phyloP scores from a whole-genome alignment of 64 coral and sea anemone species.

The Anthopleura sola region DNA sequence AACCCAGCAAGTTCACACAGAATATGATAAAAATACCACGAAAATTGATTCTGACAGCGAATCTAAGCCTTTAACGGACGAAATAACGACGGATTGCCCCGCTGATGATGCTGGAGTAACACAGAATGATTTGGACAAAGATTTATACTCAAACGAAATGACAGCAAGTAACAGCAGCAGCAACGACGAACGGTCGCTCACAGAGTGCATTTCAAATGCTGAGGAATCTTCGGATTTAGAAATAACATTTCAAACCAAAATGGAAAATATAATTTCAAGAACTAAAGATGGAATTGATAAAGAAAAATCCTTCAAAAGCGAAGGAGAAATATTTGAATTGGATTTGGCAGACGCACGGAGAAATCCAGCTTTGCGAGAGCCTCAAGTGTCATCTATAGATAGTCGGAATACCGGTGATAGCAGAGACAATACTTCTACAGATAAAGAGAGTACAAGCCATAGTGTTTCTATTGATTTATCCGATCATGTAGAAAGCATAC shows the following conservation, averaged over 20 bases:
- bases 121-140: not conserved
- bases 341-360: not conserved
- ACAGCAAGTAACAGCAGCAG: not conserved
- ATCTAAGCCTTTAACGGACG: not conserved
- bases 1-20: not conserved
- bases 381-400: not conserved
- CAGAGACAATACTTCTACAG: not conserved
- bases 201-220: not conserved
- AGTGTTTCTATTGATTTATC: slow-evolving; percentile 4
- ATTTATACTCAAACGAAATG: not conserved
- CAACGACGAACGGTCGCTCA: not conserved
- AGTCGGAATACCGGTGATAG: not conserved
- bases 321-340: not conserved
- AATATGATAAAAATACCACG: not conserved
- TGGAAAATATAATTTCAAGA: not conserved
- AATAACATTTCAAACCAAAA: not conserved
- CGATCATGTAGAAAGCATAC: slow-evolving; percentile 11
- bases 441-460: not conserved
- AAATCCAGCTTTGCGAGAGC: not conserved
- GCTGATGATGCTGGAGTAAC: not conserved
- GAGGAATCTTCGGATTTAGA: not conserved
- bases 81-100: not conserved
- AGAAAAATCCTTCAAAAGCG: not conserved
- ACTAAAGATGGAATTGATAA: not conserved
- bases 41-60: not conserved